A percentile compares a stretch with the other conserved stretches of the same genome.
Conservation (phyloP, 2,113 vertebrate genomes). For the Notiomystis cincta region DNA sequence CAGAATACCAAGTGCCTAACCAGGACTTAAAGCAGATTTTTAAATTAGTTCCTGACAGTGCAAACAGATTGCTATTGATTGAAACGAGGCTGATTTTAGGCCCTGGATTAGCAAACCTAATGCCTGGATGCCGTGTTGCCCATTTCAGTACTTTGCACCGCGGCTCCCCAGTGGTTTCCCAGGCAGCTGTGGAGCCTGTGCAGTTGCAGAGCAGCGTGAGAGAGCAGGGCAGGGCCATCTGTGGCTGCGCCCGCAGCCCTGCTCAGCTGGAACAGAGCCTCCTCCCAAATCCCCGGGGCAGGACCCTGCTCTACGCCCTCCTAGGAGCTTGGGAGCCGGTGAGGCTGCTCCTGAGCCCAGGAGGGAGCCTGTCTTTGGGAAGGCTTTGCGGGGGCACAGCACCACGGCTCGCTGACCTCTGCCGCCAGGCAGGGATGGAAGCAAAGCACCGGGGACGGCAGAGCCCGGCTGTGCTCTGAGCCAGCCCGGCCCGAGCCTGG, state of each 20-base stretch:
- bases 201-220: slow-evolving; percentile 2
- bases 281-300: not conserved
- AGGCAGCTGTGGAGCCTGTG: slow-evolving; percentile 59
- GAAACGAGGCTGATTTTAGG: slow-evolving; percentile 63
- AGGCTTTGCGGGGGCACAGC: not conserved
- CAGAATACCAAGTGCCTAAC: slow-evolving; percentile 53
- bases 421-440: fast-evolving
- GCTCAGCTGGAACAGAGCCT: not conserved
- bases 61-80: slow-evolving; percentile 72
- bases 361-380: not conserved
- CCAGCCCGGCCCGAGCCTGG: not conserved
- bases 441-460: not conserved
- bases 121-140: slow-evolving; percentile 43
- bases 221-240: slow-evolving; percentile 54
- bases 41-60: slow-evolving; percentile 71
- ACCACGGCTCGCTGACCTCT: fast-evolving
- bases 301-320: not conserved
- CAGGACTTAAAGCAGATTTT: slow-evolving; percentile 67
- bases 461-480: fast-evolving
- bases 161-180: slow-evolving; percentile 41
- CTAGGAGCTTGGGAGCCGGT: not conserved
- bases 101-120: slow-evolving; percentile 61
- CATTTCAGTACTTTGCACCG: slow-evolving; percentile 7
- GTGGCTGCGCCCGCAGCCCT: not conserved
- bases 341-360: fast-evolving